Percentiles rank a stretch among this genome's conserved stretches.
Evolutionary conservation across 2,888 invertebrate genomes (phyloP).

Genomic region (Athetis lepigone): DNA sequence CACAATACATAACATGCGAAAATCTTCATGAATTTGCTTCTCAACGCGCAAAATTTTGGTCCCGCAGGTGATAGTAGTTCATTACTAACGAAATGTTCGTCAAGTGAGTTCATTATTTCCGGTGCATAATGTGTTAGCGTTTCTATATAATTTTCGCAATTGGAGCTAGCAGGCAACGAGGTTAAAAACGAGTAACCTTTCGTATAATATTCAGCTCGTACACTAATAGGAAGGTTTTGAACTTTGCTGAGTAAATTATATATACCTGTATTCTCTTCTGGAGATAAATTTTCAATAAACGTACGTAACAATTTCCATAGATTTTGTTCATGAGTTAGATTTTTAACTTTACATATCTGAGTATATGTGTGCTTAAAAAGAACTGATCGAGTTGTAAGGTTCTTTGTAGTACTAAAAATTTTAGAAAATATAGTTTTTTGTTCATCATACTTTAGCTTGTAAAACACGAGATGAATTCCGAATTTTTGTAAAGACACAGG

Average conservation of each 20-base stretch:
- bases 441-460: slow-evolving; percentile 68
- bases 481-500: slow-evolving; percentile 77
- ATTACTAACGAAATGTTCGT: slow-evolving; percentile 65
- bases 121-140: slow-evolving; percentile 30
- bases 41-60: slow-evolving; percentile 54
- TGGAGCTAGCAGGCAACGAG: slow-evolving; percentile 60
- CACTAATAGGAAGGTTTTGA: slow-evolving; percentile 58
- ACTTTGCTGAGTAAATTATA: slow-evolving; percentile 66
- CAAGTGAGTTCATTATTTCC: slow-evolving; percentile 65
- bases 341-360: slow-evolving; percentile 68
- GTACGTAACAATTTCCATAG: slow-evolving; percentile 66
- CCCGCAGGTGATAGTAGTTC: slow-evolving; percentile 60
- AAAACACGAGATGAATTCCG: slow-evolving; percentile 72
- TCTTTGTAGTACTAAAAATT: slow-evolving; percentile 74
- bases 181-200: slow-evolving; percentile 70
- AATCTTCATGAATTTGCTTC: slow-evolving; percentile 28
- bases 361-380: slow-evolving; percentile 71
- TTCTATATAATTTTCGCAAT: slow-evolving; percentile 54
- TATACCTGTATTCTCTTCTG: slow-evolving; percentile 71
- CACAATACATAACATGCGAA: slow-evolving; percentile 65
- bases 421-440: slow-evolving; percentile 67
- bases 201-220: slow-evolving; percentile 55
- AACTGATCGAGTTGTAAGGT: slow-evolving; percentile 70
- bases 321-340: slow-evolving; percentile 56
- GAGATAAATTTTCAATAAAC: slow-evolving; percentile 72